Conservation (phyloP, 2,888 invertebrate species). For the Thera britannica region DNA sequence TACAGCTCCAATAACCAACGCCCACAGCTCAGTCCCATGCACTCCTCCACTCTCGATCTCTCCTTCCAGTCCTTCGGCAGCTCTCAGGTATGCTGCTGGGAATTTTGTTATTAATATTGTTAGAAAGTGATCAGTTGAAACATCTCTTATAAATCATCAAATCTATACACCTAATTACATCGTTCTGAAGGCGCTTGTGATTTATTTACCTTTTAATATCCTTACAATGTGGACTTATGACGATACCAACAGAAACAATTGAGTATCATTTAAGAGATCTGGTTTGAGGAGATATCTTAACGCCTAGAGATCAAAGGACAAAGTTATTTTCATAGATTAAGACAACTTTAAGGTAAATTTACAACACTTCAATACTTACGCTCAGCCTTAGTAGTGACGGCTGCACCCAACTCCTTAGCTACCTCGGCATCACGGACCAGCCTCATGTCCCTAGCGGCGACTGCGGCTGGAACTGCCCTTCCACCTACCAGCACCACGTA, state of each 20-base stretch:
- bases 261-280: no score
- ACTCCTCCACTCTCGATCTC: constrained; percentile 70
- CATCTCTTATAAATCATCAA: neutral
- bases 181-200: no score
- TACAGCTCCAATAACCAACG: constrained; percentile 86
- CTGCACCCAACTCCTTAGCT: constrained; percentile 89
- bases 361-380: constrained; percentile 84
- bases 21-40: constrained; percentile 82
- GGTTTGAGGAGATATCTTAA: no score
- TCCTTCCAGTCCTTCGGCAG: constrained; percentile 85
- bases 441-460: constrained; percentile 93
- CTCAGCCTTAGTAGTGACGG: constrained; percentile 92
- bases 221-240: no score
- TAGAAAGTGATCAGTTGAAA: constrained; percentile 8
- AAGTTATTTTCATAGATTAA: neutral
- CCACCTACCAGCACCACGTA: constrained; percentile 93
- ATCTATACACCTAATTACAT: no score
- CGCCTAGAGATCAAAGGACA: no score
- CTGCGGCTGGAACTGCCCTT: constrained; percentile 91
- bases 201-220: no score
- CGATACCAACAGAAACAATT: no score
- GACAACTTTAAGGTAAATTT: neutral
- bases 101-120: constrained; percentile 33
- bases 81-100: constrained; percentile 88
- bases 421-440: constrained; percentile 92